phyloP scores from a whole-genome alignment of 2,797 vertebrate genomes.

The Clarias fuscus region DNA sequence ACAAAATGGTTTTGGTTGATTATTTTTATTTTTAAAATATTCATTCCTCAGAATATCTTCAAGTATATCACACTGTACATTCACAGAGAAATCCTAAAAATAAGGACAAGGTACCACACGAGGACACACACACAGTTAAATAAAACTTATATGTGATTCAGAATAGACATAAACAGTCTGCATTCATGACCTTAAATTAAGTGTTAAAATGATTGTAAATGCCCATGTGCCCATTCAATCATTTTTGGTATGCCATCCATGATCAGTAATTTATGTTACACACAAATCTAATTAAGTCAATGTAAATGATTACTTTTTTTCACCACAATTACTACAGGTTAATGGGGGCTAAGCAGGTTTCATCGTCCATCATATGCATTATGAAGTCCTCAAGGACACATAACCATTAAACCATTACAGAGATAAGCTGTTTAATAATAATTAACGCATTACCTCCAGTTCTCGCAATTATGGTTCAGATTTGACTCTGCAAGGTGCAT shows the following conservation, averaged over 20 bases:
- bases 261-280: neutral
- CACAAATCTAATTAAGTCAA: neutral
- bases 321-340: neutral
- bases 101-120: neutral
- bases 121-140: neutral
- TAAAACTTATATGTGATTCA: constrained; percentile 8
- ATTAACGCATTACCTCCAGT: neutral
- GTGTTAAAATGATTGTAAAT: neutral
- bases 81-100: neutral
- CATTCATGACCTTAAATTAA: neutral
- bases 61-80: constrained; percentile 37
- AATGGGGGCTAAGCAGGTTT: neutral
- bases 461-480: neutral
- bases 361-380: neutral
- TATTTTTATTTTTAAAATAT: constrained; percentile 28
- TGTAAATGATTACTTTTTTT: neutral
- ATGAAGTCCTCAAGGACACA: neutral
- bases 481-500: neutral
- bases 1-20: constrained; percentile 9
- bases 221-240: neutral
- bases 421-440: neutral
- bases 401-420: neutral
- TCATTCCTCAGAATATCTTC: constrained; percentile 1
- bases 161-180: neutral
- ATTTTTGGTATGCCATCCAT: neutral